Base-by-base conservation (phyloP, 2,113 vertebrate species). In the Puffinus mauretanicus region DNA sequence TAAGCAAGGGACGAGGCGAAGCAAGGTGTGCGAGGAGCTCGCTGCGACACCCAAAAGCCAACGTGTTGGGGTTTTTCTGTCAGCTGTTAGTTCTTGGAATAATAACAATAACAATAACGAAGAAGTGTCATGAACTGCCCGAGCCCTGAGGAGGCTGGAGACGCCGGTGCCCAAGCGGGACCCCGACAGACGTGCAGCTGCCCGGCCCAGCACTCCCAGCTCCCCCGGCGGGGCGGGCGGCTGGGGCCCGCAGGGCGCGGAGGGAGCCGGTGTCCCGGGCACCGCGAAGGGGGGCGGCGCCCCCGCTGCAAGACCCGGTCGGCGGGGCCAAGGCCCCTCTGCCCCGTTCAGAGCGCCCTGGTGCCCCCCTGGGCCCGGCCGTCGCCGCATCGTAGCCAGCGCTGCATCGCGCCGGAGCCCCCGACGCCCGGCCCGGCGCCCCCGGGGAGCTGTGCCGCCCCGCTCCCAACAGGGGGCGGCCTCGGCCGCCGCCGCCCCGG, bases 401-500 rank as follows among this genome's bases (percentile, higher is more conserved):
- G n/a, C n/a, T 9, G 75, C 20, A 58, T 12, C 62, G 73, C 21
- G 5, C 46, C n/a, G 40, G 38, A 51, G 32, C 29, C 9, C 11
- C 9, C 8, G 40, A 27, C 3, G 29, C 26, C 60, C 36, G 58
- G 15, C 60, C 38, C 6, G 25, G 72, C 32, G 42, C 9, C 77
- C 12, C 58, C 10, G 19, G 90, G 64, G 77, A 62, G 96, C 77
- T 85, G 42, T 97, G 91, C 84, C 60, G 42, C 17, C 29, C 32
- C 61, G 69, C 51, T 51, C 83, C 97, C 98, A 91, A 98, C 57
- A 98, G 98, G 97, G 98, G 98, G 98, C 98, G 93, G 95, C 85
- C 97, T 83, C 88, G 85, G 94, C 80, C 97, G 75, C 80, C 26
- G 66, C 67, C 49, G 25, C 51, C 29, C 40, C 10, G 4, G 58